Base-by-base conservation (phyloP, 2,797 vertebrate species). In the Gymnodraco acuticeps region DNA sequence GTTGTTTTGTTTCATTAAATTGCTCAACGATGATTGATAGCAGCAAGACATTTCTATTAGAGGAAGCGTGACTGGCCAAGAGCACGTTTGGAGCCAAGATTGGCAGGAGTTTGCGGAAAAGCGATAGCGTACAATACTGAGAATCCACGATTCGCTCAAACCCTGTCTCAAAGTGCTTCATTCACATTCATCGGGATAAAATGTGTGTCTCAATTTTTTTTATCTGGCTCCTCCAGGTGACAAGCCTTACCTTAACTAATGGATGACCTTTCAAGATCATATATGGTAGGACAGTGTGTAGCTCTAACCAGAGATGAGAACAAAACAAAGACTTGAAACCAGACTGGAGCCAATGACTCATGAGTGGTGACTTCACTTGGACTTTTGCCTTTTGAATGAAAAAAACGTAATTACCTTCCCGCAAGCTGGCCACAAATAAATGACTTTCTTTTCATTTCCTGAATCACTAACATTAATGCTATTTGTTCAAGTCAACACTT, bases 1-100 rank as follows among this genome's bases (percentile, higher is more conserved):
- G 63, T 52, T 61, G 19, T 73, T 65, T 81, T 64, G 66, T 74
- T 82, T 63, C 31, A 23, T 56, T 80, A 48, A 58, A 60, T 69
- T 38, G 56, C 64, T 78, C 43, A 51, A 58, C 72, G 77, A 69
- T 78, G 70, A 85, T 81, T 82, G 64, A 86, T 78, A 11, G 64
- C 75, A 63, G 70, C 15, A 16, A 77, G 78, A 80, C 72, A 65
- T 88, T 87, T 91, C 82, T 88, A 86, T 91, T 62, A 84, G 83
- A 88, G 84, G 81, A 90, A 92, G 83, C 43, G 54, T 60, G 72
- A 56, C 74, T 17, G 17, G 76, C 71, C 72, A 88, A 76, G 67
- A 70, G 23, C 47, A 48, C 45, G 23, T 53, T 64, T 59, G 10
- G 56, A 70, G 81, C 80, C 74, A 83, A 78, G 47, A 41, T 62